Evolutionary conservation across 2,888 invertebrate species (phyloP), one percentile per base, ranked within the genome.

Genomic region (Platerodrilus igneus): DNA sequence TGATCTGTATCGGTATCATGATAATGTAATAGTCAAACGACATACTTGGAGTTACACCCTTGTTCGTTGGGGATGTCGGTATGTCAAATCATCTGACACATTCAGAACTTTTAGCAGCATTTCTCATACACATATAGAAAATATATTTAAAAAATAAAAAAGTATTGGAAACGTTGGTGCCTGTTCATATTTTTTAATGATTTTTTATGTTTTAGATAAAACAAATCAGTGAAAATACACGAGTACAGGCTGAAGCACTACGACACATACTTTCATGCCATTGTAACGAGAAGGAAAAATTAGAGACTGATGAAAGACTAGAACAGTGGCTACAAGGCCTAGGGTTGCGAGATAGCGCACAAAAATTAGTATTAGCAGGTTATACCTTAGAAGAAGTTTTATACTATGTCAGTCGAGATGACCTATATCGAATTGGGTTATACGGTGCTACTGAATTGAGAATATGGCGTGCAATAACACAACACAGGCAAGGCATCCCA

Each of bases 401-500:
- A 45, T 78, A 78, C 46, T 79, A 86, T 56, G 79, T 90, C 55
- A 83, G 83, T 10, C 76, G 89, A 52, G 84, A 90, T 33, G 95
- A 96, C 67, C 69, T 96, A 35, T 74, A 83, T 36, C 78, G 80
- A 56, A 71, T 93, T 38, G 80, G 83, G 33, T 74, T 95, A 40
- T 83, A 86, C 62, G 84, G 87, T 34, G 92, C 92, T 22, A 76
- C 86, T 14, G 86, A 91, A 62, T 77, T 92, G 28, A 78, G 85
- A 37, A 71, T 94, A 46, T 94, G 93, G 93, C 80, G 83, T 45
- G 84, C 87, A 0, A 80, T 94, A 36, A 66, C 77, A 41, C 76
- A 79, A 25, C 76, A 79, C 58, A 72, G 83, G 40, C n/a, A n/a
- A n/a, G n/a, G n/a, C n/a, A n/a, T 29, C 10, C 26, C 40, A 3